Evolutionary conservation across 2,888 invertebrate genomes (phyloP), one percentile per base, ranked within the genome.

Genomic region (Amiota minor): DNA sequence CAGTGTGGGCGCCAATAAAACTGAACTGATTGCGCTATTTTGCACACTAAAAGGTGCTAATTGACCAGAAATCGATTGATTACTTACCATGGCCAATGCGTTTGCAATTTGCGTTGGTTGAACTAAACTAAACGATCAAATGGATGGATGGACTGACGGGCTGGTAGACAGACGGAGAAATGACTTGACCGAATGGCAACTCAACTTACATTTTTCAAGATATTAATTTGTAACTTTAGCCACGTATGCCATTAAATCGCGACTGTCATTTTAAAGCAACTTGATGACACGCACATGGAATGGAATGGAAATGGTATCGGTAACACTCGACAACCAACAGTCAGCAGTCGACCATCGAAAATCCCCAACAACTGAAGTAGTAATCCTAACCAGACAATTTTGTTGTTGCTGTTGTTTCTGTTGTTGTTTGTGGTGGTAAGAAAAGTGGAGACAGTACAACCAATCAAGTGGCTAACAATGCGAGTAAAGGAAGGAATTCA

Each of bases 201-300:
- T 14, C 61, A 64, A 55, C 69, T 68, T 61, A 23, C 69, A 55
- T 62, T 50, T 53, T 53, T 73, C 74, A 76, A 79, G 76, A 81
- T 86, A 86, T 85, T 86, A 87, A 85, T 87, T 86, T 87, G 86
- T 86, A 84, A 86, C 82, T 77, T 78, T 76, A 72, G 73, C 72
- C 74, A 74, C 72, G 71, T 77, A 72, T 78, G 82, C 87, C 88
- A 88, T 88, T 88, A 88, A 88, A 88, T 88, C 88, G 88, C 86
- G 86, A 88, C 86, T 88, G 88, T 87, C 88, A 88, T 87, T 88
- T 88, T 82, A 87, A 83, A 84, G 84, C 88, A 84, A 87, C 82
- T 86, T 86, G 88, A 88, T 88, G 88, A 88, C 88, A 88, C 88
- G 88, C 88, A 88, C 88, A 87, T 78, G 81, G 76, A 71, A 70